Conservation (phyloP, 2,888 invertebrate species). For the Fragum fragum region DNA sequence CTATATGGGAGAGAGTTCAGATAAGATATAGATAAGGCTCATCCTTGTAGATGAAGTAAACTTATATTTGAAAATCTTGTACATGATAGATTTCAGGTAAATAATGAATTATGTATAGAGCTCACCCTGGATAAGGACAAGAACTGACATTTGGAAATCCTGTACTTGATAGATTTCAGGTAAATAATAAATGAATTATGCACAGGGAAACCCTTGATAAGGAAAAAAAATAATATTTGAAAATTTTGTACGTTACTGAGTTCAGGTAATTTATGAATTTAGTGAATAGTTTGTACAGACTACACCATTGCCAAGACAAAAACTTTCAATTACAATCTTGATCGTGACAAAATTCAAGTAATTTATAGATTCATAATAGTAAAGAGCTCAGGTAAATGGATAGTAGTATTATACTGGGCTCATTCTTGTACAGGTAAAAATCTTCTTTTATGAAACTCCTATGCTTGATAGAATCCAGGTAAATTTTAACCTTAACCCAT, state of each 20-base stretch:
- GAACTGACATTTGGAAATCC: slow-evolving; percentile 68
- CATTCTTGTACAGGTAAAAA: slow-evolving; percentile 54
- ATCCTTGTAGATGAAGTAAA: slow-evolving; percentile 49
- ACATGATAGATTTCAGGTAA: slow-evolving; percentile 88
- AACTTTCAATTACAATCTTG: slow-evolving; percentile 68
- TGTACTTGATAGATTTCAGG: slow-evolving; percentile 88
- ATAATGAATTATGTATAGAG: slow-evolving; percentile 88
- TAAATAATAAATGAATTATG: slow-evolving; percentile 71
- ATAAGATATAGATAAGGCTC: slow-evolving; percentile 88
- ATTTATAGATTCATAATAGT: no score
- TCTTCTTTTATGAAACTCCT: slow-evolving; percentile 67
- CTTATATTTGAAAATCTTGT: slow-evolving; percentile 72
- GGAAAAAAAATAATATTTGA: slow-evolving; percentile 60
- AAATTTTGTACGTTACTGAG: slow-evolving; percentile 87
- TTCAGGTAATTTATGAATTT: slow-evolving; percentile 81
- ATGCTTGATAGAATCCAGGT: slow-evolving; percentile 88
- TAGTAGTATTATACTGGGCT: slow-evolving; percentile 87
- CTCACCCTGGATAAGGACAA: slow-evolving; percentile 68
- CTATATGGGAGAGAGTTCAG: slow-evolving; percentile 88
- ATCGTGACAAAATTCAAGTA: slow-evolving; percentile 88
- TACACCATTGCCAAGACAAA: slow-evolving; percentile 69
- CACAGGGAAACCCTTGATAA: slow-evolving; percentile 87
- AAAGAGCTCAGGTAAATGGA: slow-evolving; percentile 85
- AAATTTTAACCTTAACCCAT: no score
- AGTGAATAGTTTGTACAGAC: slow-evolving; percentile 87